Base-by-base conservation (phyloP, 2,888 invertebrate species). In the Cactoblastis cactorum region DNA sequence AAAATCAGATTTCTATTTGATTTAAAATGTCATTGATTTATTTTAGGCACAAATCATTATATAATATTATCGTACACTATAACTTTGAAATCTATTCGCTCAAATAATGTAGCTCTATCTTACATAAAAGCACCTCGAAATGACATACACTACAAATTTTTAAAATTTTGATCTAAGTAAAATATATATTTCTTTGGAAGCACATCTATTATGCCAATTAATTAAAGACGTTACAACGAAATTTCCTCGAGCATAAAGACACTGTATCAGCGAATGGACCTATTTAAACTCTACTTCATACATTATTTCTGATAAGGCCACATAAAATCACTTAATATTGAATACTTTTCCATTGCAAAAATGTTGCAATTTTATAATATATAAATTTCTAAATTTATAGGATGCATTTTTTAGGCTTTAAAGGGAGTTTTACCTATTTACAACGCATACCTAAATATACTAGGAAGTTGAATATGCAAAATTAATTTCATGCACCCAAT, bases 371-470 rank as follows among this genome's bases (percentile, higher is more conserved):
- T 32, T 35, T 19, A 5, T 9, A 57, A 28, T 22, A 4, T n/a
- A 53, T 56, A 57, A 50, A 50, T 56, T 57, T 53, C 52, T 52
- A 56, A 53, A 52, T 35, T 52, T 43, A 53, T 51, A 45, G 50
- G 54, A 63, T 62, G 64, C 63, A 59, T 58, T 56, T 59, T 56
- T 51, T 52, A 53, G 57, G 59, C 57, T 51, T 52, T 57, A 57
- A 61, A 59, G 55, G 55, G 59, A 15, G 1, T 15, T 9, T 58
- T 59, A 65, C 59, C 67, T 77, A 77, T 75, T 66, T 77, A 78
- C 75, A 78, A 66, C 63, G 69, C 67, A 68, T 64, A 59, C 58
- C 62, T 64, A 70, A 68, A 63, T 59, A 24, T 62, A 68, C 67
- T 67, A 66, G 67, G 67, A 73, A 63, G 65, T 59, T 62, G 59